Conservation (phyloP, 2,797 vertebrate genomes). For the Gymnoscopelus braueri region DNA sequence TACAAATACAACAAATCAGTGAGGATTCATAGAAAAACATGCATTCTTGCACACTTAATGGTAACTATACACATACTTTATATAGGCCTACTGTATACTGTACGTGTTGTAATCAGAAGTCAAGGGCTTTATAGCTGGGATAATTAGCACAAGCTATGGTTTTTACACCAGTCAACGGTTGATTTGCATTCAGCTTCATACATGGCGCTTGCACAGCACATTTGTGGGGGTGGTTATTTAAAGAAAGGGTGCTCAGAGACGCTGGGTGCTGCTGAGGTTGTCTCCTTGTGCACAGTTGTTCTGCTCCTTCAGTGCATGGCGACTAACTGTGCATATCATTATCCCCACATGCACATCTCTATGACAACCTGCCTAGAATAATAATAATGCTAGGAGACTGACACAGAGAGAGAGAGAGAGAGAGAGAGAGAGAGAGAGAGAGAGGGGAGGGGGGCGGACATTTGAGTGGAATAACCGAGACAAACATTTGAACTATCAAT, state of each 20-base stretch:
- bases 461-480: slow-evolving; percentile 20
- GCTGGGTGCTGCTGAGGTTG: slow-evolving; percentile 51
- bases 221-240: slow-evolving; percentile 69
- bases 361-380: slow-evolving; percentile 85
- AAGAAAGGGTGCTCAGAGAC: slow-evolving; percentile 64
- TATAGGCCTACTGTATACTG: not conserved
- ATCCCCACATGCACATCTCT: slow-evolving; percentile 81
- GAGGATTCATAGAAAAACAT: not conserved
- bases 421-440: slow-evolving; percentile 35
- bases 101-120: slow-evolving; percentile 28
- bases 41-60: not conserved
- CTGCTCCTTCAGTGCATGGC: slow-evolving; percentile 59
- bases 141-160: slow-evolving; percentile 52
- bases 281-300: slow-evolving; percentile 66
- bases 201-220: slow-evolving; percentile 70
- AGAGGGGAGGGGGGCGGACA: slow-evolving; percentile 20
- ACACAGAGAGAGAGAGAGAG: slow-evolving; percentile 59
- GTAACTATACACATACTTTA: not conserved
- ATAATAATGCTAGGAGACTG: slow-evolving; percentile 63
- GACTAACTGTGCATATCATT: slow-evolving; percentile 79
- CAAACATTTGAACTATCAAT: slow-evolving; percentile 28
- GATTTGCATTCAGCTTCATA: slow-evolving; percentile 63
- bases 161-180: slow-evolving; percentile 59
- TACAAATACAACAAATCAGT: slow-evolving; percentile 30
- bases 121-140: slow-evolving; percentile 32